These are phyloP conservation scores for Xestia ashworthii DNA, from an alignment of 2,888 invertebrate species.

Conservation along the genomic window DNA sequence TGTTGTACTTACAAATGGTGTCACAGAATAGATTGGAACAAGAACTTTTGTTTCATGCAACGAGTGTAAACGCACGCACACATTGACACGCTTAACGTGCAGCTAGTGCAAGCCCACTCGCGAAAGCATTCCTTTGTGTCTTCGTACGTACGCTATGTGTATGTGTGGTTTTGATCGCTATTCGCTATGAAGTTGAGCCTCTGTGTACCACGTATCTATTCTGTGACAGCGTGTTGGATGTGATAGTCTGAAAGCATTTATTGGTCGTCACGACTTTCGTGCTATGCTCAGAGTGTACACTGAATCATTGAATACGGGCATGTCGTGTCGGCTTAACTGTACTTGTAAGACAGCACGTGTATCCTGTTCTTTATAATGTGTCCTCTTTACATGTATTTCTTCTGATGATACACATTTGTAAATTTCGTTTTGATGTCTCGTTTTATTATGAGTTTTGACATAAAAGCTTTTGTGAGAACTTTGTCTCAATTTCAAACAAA, in stretches of 20 bases:
- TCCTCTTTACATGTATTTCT: constrained; percentile 53
- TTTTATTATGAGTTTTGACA: background rate
- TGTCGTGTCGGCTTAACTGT: constrained; percentile 64
- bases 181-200: background rate
- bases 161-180: background rate
- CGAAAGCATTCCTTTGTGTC: background rate
- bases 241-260: constrained; percentile 76
- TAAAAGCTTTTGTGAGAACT: background rate
- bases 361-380: constrained; percentile 62
- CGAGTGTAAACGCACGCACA: constrained; percentile 7
- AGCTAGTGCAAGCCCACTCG: background rate
- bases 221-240: constrained; percentile 12
- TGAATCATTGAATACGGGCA: constrained; percentile 68
- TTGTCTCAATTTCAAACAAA: background rate
- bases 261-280: constrained; percentile 83
- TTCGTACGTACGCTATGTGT: background rate
- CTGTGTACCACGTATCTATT: background rate
- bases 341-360: constrained; percentile 63
- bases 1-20: constrained; percentile 52
- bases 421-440: constrained; percentile 23
- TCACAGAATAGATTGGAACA: background rate
- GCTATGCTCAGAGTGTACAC: constrained; percentile 70
- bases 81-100: background rate
- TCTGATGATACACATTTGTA: constrained; percentile 44
- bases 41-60: background rate